Base-by-base conservation (phyloP, 2,113 vertebrate genomes). In the Morone chrysops region DNA sequence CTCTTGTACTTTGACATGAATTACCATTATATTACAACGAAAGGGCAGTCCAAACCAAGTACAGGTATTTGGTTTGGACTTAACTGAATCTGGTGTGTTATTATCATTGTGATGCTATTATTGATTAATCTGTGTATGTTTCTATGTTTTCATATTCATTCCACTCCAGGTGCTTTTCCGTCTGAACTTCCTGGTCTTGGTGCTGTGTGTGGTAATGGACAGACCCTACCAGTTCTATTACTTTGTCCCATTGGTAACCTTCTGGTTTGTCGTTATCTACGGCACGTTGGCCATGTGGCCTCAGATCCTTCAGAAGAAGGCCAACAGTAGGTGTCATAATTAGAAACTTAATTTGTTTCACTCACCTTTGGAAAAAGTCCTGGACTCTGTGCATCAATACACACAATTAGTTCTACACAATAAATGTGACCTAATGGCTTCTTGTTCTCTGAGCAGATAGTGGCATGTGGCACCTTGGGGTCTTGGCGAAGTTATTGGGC, bases 181-280 rank as follows among this genome's bases (percentile, higher is more conserved):
- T 79, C 96, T 99, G 12, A 99, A 99, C 94, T 99, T 99, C 95
- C 92, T 99, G 86, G 98, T 99, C 5, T 91, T 99, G 81, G 97
- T 99, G 22, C 94, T 99, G 79, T 99, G 98, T 81, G 92, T 99
- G 79, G 97, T 99, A 61, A 99, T 99, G 98, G 97, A 99, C 87
- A 94, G 97, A 61, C 96, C 97, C 5, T 99, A 99, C 92, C 98
- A 99, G 84, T 99, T 99, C 95, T 99, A 99, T 90, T 99, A 99
- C 90, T 99, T 99, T 82, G 98, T 99, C 74, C 98, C 98, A 2
- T 87, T 99, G 82, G 98, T 99, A 81, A 97, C 97, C 36, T 97
- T 99, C 88, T 99, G 98, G 98, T 99, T 99, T 87, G 96, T 97
- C 78, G 84, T 98, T 71, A 98, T 99, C 93, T 99, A 99, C 84